Evolutionary conservation across 2,797 vertebrate species (phyloP), one percentile per base, ranked within the genome.

Genomic region (Megaceryle alcyon): DNA sequence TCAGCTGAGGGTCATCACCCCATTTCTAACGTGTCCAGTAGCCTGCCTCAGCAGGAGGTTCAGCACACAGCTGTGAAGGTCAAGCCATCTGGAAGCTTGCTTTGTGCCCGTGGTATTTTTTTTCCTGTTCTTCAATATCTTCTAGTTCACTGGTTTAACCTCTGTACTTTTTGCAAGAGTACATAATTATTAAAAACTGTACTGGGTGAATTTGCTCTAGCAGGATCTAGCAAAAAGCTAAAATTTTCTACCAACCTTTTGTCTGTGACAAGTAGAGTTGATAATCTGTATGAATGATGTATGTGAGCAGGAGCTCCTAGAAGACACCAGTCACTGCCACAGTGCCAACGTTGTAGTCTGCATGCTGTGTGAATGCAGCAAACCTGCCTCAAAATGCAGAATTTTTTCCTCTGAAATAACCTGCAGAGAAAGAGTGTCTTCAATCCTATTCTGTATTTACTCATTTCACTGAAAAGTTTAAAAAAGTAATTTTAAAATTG

Each of bases 201-300:
- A 3, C 41, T 65, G 23, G 37, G 41, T 41, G 33, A 72, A 33
- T 66, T 68, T 51, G 8, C 48, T 49, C 29, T 12, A 37, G 66
- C 0, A 12, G 49, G 28, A 86, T 23, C 18, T 39, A 54, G 14
- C 3, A 39, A 70, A 80, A 60, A 61, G 5, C 3, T 2, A 0
- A 3, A 35, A 4, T 16, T 75, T 82, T 78, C 9, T 68, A 25
- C 17, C 7, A 4, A 10, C 7, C 4, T 71, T 66, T 78, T 69
- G 33, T n/a, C 18, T 49, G 14, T 41, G 41, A 23, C 3, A 48
- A 51, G 79, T 14, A 39, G 33, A 5, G 26, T 13, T 14, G 48
- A 17, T 68, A 25, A 25, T 16, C 15, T 35, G 3, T 23, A 4
- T 5, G 66, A 39, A 54, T 5, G 65, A 41, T 20, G 28, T 1